Evolutionary conservation across 2,113 vertebrate genomes (phyloP).

Genomic region (Sphaerodactylus townsendi): DNA sequence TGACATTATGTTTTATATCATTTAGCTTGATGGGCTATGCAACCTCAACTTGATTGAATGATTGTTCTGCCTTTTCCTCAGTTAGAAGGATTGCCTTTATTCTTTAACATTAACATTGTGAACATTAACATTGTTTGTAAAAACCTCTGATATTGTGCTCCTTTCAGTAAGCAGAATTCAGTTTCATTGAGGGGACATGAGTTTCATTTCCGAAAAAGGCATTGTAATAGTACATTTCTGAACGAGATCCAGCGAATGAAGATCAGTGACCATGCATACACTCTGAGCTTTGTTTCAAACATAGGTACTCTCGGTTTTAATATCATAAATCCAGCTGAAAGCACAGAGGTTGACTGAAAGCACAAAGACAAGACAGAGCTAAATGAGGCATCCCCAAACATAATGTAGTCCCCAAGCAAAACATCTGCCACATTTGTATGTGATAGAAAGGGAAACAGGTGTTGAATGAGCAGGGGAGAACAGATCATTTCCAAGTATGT

Average conservation of each 20-base stretch:
- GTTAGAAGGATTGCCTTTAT: not conserved
- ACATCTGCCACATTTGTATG: not conserved
- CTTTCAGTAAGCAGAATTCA: not conserved
- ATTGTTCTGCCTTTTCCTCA: not conserved
- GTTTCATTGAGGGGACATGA: not conserved
- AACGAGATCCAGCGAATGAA: not conserved
- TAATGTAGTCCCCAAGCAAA: not conserved
- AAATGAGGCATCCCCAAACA: constrained; percentile 2
- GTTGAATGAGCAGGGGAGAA: not conserved
- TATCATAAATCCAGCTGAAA: not conserved
- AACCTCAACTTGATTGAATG: not conserved
- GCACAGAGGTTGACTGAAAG: not conserved
- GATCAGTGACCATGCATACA: not conserved
- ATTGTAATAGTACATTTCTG: not conserved
- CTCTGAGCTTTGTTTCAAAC: not conserved
- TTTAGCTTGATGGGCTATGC: constrained; percentile 17
- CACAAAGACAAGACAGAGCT: not conserved
- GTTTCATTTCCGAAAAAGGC: not conserved
- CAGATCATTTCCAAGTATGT: not conserved
- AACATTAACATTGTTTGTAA: not conserved
- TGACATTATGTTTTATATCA: not conserved
- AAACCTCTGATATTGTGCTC: not conserved
- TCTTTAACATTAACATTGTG: not conserved
- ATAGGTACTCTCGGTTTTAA: not conserved
- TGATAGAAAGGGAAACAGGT: not conserved